These are phyloP conservation scores for Papilio machaon DNA, from an alignment of 1,140 invertebrate genomes.

Conservation along the genomic window DNA sequence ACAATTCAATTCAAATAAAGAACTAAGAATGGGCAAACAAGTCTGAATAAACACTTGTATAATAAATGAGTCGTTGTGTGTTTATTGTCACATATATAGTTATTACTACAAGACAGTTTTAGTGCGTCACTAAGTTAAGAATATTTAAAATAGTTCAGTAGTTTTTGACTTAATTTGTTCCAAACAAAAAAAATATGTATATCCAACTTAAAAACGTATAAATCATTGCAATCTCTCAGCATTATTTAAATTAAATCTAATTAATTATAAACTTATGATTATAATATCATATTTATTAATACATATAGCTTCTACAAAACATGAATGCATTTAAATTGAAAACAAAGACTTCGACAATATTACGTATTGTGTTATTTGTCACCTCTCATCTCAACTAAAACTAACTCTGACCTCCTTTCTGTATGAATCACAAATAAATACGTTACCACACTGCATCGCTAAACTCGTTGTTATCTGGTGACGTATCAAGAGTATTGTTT, in stretches of 20 bases:
- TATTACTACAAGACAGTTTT: background rate
- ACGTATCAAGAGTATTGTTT: slow-evolving; percentile 18
- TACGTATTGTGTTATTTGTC: background rate
- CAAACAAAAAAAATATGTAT: no score
- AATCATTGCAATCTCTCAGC: no score
- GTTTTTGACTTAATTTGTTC: no score
- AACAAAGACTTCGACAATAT: background rate
- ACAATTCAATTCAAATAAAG: background rate
- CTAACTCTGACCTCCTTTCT: slow-evolving; percentile 17
- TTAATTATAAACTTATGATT: no score
- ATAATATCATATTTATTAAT: background rate
- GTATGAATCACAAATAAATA: slow-evolving; percentile 24
- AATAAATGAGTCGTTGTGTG: background rate
- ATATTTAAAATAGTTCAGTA: no score
- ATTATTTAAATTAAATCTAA: no score
- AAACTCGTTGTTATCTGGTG: slow-evolving; percentile 22
- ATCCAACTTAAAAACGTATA: no score
- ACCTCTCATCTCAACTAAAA: slow-evolving; percentile 21
- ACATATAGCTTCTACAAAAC: background rate
- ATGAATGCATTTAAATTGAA: background rate
- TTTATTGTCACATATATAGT: background rate
- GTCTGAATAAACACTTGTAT: slow-evolving; percentile 3
- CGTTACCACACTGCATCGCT: background rate
- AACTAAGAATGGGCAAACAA: background rate
- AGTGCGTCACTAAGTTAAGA: background rate